Conservation (phyloP, 2,113 vertebrate genomes). For the Bubo scandiacus region DNA sequence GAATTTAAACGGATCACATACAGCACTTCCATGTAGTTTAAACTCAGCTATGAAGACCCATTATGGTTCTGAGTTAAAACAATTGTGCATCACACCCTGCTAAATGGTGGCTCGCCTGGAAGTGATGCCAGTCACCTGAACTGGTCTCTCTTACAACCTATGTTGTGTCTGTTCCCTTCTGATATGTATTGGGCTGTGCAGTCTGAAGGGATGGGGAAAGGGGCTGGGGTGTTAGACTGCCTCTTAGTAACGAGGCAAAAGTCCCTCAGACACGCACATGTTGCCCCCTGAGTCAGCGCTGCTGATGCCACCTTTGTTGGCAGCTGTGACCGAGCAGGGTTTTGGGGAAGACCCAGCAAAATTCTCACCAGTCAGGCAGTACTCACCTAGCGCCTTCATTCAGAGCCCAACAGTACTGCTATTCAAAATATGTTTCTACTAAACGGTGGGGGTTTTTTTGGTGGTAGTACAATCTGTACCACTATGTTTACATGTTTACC, state of each 20-base stretch:
- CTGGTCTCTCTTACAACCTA: not conserved
- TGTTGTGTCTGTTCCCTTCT: not conserved
- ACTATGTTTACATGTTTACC: not conserved
- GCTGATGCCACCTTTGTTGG: accelerated
- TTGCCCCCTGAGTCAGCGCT: accelerated
- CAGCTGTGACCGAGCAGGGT: not conserved
- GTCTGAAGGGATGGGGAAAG: accelerated
- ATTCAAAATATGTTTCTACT: not conserved
- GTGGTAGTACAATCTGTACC: not conserved
- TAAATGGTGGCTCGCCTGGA: not conserved
- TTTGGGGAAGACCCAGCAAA: not conserved
- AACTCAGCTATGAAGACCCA: not conserved
- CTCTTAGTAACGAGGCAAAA: not conserved
- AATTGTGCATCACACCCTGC: not conserved
- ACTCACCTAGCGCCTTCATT: accelerated
- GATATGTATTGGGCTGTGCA: accelerated
- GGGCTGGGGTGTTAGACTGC: not conserved
- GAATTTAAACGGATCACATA: not conserved
- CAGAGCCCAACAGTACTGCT: not conserved
- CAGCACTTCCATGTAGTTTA: not conserved
- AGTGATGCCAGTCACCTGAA: not conserved
- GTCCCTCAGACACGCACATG: accelerated
- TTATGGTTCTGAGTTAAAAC: not conserved
- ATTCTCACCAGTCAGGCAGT: not conserved
- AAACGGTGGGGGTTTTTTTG: too few relatives aligned